These are phyloP conservation scores for Hylaeus anthracinus DNA, from an alignment of 1,140 invertebrate genomes.

Conservation along the genomic window DNA sequence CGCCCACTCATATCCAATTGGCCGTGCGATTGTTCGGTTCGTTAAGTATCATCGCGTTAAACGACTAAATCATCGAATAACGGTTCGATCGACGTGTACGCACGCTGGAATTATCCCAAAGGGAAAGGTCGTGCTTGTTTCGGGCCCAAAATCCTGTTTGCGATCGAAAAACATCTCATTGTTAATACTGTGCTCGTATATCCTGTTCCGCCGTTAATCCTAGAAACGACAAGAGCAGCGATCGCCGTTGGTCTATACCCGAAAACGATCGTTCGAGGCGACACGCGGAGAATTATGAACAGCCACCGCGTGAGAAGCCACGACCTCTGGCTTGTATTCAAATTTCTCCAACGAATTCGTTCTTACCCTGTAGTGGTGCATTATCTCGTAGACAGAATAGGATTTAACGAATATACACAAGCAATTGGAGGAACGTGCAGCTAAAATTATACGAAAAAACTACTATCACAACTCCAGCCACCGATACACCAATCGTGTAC, in stretches of 20 bases:
- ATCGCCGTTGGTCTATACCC: slow-evolving; percentile 29
- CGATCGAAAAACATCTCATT: slow-evolving; percentile 12
- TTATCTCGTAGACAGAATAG: too few relatives aligned
- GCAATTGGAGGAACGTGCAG: too few relatives aligned
- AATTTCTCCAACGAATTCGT: not conserved
- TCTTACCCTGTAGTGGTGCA: too few relatives aligned
- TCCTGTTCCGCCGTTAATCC: slow-evolving; percentile 25
- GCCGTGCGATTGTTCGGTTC: not conserved
- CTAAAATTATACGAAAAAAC: too few relatives aligned
- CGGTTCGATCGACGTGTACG: not conserved
- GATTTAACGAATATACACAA: too few relatives aligned
- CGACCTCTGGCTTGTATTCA: not conserved
- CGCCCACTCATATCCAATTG: not conserved
- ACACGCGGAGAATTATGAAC: slow-evolving; percentile 23
- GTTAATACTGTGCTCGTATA: slow-evolving; percentile 4
- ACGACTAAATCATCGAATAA: not conserved
- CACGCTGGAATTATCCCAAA: not conserved
- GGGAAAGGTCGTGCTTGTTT: slow-evolving; percentile 1
- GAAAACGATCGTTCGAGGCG: slow-evolving; percentile 28
- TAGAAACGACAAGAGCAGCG: slow-evolving; percentile 29
- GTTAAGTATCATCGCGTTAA: not conserved
- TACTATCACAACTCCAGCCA: too few relatives aligned
- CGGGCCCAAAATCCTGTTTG: not conserved
- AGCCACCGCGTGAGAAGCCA: slow-evolving; percentile 7
- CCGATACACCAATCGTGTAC: too few relatives aligned